Base-by-base conservation (phyloP, 2,888 invertebrate species). In the Tetropium fuscum region DNA sequence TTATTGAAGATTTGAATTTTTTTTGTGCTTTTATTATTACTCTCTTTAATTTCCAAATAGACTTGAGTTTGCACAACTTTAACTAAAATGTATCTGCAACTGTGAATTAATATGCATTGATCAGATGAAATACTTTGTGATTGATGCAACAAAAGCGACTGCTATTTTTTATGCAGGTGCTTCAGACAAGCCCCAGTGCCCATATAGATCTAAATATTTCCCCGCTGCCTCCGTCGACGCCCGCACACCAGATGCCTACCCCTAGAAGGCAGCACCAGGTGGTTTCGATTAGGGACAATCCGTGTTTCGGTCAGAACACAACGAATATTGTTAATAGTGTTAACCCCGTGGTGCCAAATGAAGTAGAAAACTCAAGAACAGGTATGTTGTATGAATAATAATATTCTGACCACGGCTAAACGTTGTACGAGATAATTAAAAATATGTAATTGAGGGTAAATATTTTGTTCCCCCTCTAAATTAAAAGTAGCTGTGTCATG, bases 101-200 rank as follows among this genome's bases (percentile, higher is more conserved):
- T n/a, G n/a, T n/a, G n/a, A n/a, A n/a, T n/a, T n/a, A n/a, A n/a
- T n/a, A n/a, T n/a, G n/a, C n/a, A n/a, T n/a, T n/a, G n/a, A n/a
- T n/a, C n/a, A n/a, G n/a, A n/a, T n/a, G n/a, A n/a, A n/a, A n/a
- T n/a, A n/a, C n/a, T n/a, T n/a, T n/a, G n/a, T n/a, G n/a, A n/a
- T n/a, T n/a, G n/a, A n/a, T n/a, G n/a, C n/a, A n/a, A n/a, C n/a
- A n/a, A n/a, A n/a, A n/a, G n/a, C n/a, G n/a, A n/a, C n/a, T n/a
- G n/a, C n/a, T n/a, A n/a, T n/a, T n/a, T n/a, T n/a, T n/a, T 27
- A 15, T 73, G 65, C 75, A 77, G 54, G 55, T 69, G 20, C 56
- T 64, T 10, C 69, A 72, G 20, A 77, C 71, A 22, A 78, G 77
- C 67, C 78, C 80, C 45, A 74, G 75, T 54, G 68, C 76, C 55